Conservation (phyloP, 2,113 vertebrate genomes). For the Anguilla japonica region DNA sequence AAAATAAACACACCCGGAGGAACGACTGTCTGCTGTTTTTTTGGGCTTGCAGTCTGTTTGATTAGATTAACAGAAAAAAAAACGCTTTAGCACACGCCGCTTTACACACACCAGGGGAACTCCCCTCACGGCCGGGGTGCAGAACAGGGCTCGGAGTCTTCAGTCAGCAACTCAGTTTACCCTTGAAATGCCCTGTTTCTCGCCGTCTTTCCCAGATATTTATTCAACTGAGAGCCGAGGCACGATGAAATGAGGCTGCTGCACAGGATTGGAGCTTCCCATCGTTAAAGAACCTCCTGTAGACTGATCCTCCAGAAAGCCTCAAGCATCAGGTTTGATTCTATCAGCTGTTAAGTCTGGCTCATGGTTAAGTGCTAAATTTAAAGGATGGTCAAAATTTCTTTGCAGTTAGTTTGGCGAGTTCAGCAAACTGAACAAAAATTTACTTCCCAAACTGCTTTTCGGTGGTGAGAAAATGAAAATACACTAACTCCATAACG, state of each 20-base stretch:
- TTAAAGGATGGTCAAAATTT: too few relatives aligned
- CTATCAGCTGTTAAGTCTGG: neutral
- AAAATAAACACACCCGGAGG: constrained; percentile 16
- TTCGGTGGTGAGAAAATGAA: neutral
- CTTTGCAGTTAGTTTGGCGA: too few relatives aligned
- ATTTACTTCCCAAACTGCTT: neutral
- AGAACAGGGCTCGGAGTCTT: neutral
- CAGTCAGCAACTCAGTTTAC: neutral
- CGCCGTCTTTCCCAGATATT: neutral
- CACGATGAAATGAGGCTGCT: too few relatives aligned
- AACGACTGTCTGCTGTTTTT: neutral
- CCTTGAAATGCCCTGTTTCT: neutral
- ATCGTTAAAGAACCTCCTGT: too few relatives aligned
- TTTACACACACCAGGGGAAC: neutral
- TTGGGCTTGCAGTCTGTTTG: neutral
- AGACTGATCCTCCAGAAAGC: too few relatives aligned
- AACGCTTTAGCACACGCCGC: neutral
- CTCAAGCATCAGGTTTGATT: too few relatives aligned
- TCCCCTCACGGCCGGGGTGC: neutral
- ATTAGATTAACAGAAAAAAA: neutral
- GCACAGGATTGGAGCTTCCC: too few relatives aligned
- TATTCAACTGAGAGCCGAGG: too few relatives aligned
- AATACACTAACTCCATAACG: neutral
- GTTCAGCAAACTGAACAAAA: too few relatives aligned
- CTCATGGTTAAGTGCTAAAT: neutral